Conservation (phyloP, 2,888 invertebrate genomes). For the Lepidochrysops patricia region DNA sequence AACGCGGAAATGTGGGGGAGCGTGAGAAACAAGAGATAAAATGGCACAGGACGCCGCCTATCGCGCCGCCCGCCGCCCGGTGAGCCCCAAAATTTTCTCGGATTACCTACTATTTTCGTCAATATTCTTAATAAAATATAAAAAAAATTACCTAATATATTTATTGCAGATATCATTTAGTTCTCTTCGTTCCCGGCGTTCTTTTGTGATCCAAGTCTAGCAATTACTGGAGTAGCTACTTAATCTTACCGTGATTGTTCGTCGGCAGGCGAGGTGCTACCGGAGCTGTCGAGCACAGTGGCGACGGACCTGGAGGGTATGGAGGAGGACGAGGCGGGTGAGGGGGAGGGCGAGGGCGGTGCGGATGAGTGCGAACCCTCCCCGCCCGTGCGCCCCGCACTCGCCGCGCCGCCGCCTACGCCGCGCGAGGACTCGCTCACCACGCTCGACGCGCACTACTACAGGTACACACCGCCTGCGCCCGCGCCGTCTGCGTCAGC, state of each 20-base stretch:
- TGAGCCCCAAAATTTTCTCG: slow-evolving; percentile 2
- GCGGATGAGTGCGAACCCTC: slow-evolving; percentile 53
- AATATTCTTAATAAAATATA: slow-evolving; percentile 14
- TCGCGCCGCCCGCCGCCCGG: neutral
- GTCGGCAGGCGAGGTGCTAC: slow-evolving; percentile 56
- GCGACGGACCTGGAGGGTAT: slow-evolving; percentile 44
- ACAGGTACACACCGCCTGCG: slow-evolving; percentile 37
- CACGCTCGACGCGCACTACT: slow-evolving; percentile 53
- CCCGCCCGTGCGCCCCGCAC: slow-evolving; percentile 52
- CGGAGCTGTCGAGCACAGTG: slow-evolving; percentile 50
- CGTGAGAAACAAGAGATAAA: neutral
- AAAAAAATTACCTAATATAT: too few species aligned
- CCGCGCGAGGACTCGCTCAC: slow-evolving; percentile 49
- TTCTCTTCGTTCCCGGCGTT: too few species aligned
- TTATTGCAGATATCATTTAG: too few species aligned
- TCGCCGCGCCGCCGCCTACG: slow-evolving; percentile 48
- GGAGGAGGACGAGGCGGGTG: slow-evolving; percentile 34
- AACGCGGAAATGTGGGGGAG: neutral
- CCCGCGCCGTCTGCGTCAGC: neutral
- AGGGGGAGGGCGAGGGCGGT: slow-evolving; percentile 29
- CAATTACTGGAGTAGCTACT: too few species aligned
- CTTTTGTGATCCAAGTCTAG: too few species aligned
- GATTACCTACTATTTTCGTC: slow-evolving; percentile 8
- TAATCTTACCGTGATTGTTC: neutral
- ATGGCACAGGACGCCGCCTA: neutral